Evolutionary conservation across 2,888 invertebrate species (phyloP).

Genomic region (Ectropis crepuscularia): DNA sequence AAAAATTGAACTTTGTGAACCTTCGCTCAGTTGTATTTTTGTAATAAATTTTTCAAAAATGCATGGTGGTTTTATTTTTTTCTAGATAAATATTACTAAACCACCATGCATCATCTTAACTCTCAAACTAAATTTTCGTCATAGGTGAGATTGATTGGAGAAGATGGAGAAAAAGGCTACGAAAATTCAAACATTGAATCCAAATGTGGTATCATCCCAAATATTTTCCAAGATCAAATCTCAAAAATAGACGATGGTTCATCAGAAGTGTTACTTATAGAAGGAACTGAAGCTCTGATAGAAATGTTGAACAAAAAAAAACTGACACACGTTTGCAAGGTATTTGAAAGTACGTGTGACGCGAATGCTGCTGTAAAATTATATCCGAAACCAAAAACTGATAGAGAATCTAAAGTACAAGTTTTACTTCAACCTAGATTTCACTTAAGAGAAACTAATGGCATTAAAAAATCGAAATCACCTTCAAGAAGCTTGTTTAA

Average conservation of each 20-base stretch:
- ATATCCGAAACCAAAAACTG: constrained; percentile 12
- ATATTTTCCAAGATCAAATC: constrained; percentile 6
- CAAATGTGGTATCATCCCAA: constrained; percentile 31
- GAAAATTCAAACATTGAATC: constrained; percentile 32
- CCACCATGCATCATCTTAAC: constrained; percentile 50
- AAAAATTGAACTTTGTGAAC: constrained; percentile 1
- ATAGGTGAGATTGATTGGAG: constrained; percentile 48
- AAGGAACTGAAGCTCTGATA: constrained; percentile 29
- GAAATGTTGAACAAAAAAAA: constrained; percentile 31
- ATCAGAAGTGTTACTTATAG: constrained; percentile 27
- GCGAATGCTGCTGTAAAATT: constrained; percentile 14
- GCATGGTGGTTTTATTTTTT: constrained; percentile 64
- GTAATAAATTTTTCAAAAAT: constrained; percentile 44
- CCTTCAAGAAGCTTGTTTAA: constrained; percentile 16
- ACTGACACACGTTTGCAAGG: constrained; percentile 29
- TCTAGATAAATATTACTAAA: constrained; percentile 35
- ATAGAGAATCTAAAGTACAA: constrained; percentile 15
- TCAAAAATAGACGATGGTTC: constrained; percentile 19
- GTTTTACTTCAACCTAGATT: constrained; percentile 36
- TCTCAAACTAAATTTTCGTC: constrained; percentile 42
- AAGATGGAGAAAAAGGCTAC: constrained; percentile 31
- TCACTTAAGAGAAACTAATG: constrained; percentile 22
- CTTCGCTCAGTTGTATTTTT: constrained; percentile 12
- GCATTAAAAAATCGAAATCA: constrained; percentile 25
- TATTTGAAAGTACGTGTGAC: constrained; percentile 5